Evolutionary conservation across 2,113 vertebrate species (phyloP).

Genomic region (Taxidea taxus): DNA sequence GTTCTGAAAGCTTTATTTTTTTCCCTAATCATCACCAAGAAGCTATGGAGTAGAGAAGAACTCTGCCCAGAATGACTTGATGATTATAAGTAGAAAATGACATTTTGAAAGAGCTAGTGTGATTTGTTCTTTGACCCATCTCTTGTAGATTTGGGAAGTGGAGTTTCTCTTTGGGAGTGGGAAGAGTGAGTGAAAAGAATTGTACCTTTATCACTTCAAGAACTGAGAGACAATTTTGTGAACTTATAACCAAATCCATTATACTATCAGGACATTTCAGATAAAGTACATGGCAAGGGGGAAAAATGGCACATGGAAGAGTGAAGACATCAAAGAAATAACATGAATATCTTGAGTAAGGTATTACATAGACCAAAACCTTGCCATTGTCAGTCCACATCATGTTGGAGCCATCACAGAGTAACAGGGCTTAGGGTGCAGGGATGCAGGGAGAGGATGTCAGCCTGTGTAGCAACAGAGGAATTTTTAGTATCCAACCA

Average conservation of each 20-base stretch:
- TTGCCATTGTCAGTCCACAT: no score
- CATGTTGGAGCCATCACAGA: not conserved
- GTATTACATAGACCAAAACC: not conserved
- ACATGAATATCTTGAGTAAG: not conserved
- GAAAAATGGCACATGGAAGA: not conserved
- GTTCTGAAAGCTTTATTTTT: not conserved
- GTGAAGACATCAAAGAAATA: not conserved
- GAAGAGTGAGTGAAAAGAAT: not conserved
- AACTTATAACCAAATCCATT: not conserved
- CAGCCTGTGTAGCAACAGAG: not conserved
- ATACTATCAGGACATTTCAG: not conserved
- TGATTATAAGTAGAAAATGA: not conserved
- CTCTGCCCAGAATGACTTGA: not conserved
- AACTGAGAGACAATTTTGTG: not conserved
- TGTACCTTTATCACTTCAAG: not conserved
- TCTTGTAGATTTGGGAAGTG: not conserved
- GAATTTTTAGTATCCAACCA: not conserved
- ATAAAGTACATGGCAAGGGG: not conserved
- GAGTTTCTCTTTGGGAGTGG: not conserved
- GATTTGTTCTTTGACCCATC: not conserved
- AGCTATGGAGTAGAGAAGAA: not conserved
- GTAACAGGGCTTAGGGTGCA: not conserved
- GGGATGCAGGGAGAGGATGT: not conserved
- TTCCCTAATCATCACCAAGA: not conserved
- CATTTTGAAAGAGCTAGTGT: not conserved